Evolutionary conservation across 2,113 vertebrate species (phyloP).

Genomic region (Sarotherodon lohbergeri): DNA sequence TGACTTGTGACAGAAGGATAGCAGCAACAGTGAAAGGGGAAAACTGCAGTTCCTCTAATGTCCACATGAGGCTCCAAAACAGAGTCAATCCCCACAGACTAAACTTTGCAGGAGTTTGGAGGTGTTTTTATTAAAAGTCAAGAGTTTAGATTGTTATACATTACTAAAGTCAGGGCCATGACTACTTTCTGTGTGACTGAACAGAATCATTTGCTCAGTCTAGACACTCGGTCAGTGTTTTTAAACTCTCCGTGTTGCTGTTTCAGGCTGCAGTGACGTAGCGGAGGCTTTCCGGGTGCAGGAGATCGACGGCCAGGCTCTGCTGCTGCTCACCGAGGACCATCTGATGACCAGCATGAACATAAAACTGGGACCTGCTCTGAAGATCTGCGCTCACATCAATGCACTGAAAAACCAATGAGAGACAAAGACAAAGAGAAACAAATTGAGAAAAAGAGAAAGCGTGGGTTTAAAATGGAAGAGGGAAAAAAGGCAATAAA

Average conservation of each 20-base stretch:
- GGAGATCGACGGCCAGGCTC: constrained; percentile 97
- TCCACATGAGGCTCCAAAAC: neutral
- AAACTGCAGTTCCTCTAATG: neutral
- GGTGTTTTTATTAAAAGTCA: neutral
- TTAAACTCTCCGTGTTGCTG: neutral
- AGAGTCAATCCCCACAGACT: neutral
- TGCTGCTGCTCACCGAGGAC: constrained; percentile 95
- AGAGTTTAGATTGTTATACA: neutral
- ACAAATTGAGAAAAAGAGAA: neutral
- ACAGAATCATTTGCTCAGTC: neutral
- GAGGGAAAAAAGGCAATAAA: constrained; percentile 29
- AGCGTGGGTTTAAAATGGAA: neutral
- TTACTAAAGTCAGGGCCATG: neutral
- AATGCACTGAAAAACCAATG: constrained; percentile 89
- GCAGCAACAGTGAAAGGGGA: neutral
- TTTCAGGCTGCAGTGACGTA: constrained; percentile 89
- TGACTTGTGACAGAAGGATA: neutral
- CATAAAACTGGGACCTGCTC: constrained; percentile 94
- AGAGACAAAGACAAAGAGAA: neutral
- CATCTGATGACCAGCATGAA: constrained; percentile 99
- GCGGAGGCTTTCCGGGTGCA: constrained; percentile 93
- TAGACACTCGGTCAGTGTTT: neutral
- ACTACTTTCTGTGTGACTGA: neutral
- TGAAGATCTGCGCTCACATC: constrained; percentile 98
- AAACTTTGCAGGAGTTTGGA: neutral